Evolutionary conservation across 2,888 invertebrate genomes (phyloP).

Genomic region (Tiliacea citrago): DNA sequence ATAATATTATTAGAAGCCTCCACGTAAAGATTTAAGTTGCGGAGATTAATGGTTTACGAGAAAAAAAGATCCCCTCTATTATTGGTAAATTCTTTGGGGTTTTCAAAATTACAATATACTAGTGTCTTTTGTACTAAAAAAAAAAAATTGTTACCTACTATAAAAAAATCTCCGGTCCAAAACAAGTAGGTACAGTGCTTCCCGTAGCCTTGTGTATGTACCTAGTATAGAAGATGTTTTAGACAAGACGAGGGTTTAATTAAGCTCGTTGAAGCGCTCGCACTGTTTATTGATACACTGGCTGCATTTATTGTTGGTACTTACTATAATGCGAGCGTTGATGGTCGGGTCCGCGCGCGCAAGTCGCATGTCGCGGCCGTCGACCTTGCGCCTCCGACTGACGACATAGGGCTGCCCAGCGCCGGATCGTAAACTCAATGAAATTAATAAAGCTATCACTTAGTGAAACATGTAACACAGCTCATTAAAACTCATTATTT

Average conservation of each 20-base stretch:
- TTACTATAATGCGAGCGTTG: conserved; percentile 32
- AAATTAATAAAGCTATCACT: not conserved
- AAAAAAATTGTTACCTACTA: no score
- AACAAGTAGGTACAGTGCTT: no score
- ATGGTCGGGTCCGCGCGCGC: conserved; percentile 57
- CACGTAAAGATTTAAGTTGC: no score
- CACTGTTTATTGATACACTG: conserved; percentile 41
- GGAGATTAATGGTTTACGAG: no score
- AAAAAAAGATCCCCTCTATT: no score
- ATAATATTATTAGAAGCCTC: no score
- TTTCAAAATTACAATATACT: no score
- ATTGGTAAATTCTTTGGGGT: no score
- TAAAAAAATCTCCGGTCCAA: no score
- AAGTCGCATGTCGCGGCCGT: conserved; percentile 71
- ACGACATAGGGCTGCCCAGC: conserved; percentile 34
- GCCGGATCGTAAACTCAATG: not conserved
- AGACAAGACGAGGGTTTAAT: conserved; percentile 39
- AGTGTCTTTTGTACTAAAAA: no score
- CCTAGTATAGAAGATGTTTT: conserved; percentile 4
- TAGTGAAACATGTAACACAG: not conserved
- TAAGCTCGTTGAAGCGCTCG: conserved; percentile 31
- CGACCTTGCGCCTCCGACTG: conserved; percentile 71
- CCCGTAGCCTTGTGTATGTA: not conserved
- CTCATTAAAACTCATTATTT: not conserved
- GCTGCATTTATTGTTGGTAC: conserved; percentile 44